Conservation (phyloP, 2,113 vertebrate species). For the Muntiacus reevesi region DNA sequence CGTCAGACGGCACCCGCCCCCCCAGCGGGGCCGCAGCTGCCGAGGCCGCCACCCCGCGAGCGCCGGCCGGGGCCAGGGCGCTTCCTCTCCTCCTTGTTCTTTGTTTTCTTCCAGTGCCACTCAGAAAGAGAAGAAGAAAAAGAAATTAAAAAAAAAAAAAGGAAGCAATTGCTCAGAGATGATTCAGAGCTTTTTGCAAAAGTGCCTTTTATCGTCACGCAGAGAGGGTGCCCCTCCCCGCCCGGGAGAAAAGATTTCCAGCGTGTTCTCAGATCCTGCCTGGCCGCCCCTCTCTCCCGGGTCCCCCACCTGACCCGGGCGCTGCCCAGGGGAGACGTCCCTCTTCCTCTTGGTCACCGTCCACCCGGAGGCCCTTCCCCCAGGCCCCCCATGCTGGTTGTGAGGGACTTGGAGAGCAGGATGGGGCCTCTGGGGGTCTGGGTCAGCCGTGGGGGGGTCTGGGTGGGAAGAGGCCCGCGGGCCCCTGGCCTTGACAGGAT, state of each 20-base stretch:
- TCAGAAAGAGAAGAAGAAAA: not conserved
- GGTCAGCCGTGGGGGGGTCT: rapidly evolving
- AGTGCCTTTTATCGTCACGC: constrained; percentile 46
- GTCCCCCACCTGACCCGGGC: rapidly evolving
- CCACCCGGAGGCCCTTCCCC: not conserved
- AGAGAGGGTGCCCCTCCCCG: constrained; percentile 12
- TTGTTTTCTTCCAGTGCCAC: not conserved
- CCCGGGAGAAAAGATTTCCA: rapidly evolving
- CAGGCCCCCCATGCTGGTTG: rapidly evolving
- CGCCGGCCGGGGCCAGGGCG: not conserved
- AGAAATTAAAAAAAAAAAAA: not conserved
- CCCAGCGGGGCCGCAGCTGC: not conserved
- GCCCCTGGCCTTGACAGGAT: rapidly evolving
- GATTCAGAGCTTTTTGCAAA: constrained; percentile 64
- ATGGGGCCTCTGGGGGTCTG: not conserved
- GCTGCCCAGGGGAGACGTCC: not conserved
- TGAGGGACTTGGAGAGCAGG: not conserved
- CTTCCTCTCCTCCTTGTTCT: not conserved
- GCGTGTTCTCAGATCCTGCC: not conserved
- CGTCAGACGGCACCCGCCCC: rapidly evolving
- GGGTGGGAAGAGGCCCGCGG: not conserved
- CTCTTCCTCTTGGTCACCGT: rapidly evolving
- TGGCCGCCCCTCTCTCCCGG: not conserved
- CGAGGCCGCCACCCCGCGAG: not conserved
- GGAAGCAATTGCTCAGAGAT: constrained; percentile 1